Base-by-base conservation (phyloP, 2,888 invertebrate species). In the Pandemis cinnamomeana region DNA sequence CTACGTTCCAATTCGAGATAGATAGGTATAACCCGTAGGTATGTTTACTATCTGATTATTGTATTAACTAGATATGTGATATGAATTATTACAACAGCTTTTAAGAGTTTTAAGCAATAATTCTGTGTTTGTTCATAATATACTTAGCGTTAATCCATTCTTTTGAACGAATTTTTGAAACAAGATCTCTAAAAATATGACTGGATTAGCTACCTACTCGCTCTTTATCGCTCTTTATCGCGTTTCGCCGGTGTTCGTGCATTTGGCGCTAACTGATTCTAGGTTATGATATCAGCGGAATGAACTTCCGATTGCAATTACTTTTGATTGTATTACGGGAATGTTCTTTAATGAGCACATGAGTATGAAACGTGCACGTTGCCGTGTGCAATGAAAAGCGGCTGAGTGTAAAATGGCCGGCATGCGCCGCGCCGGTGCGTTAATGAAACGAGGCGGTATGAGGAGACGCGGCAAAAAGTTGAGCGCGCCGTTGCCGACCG, bases 371-470 rank as follows among this genome's bases (percentile, higher is more conserved):
- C 27, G 8, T 58, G n/a, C 44, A 58, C 48, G 67, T 55, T 67
- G 68, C 67, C 51, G 69, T 75, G 75, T 76, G 77, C 78, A 78
- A 73, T 77, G 77, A 78, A 79, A 78, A 78, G 79, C 81, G 80
- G 80, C 76, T 75, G 78, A 74, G 77, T 77, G 82, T 80, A 87
- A 88, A 87, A 90, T 87, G 80, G 77, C 46, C 75, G 81, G 81
- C 78, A 85, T 79, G 87, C 89, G 85, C 81, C 85, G 87, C 89
- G 85, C 81, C 85, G 88, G 86, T 84, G 86, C 88, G 88, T 89
- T 83, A 82, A 83, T 83, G 81, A 82, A 82, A 81, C 80, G 80
- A 80, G 80, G 77, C 76, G 75, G 68, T 55, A 77, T 77, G 75
- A 46, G 76, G 75, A 76, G 76, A 69, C 72, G 77, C 71, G 78